Percentiles rank a stretch among this genome's conserved stretches.
phyloP scores from a whole-genome alignment of 2,113 vertebrate genomes.

The Seriola aureovittata region DNA sequence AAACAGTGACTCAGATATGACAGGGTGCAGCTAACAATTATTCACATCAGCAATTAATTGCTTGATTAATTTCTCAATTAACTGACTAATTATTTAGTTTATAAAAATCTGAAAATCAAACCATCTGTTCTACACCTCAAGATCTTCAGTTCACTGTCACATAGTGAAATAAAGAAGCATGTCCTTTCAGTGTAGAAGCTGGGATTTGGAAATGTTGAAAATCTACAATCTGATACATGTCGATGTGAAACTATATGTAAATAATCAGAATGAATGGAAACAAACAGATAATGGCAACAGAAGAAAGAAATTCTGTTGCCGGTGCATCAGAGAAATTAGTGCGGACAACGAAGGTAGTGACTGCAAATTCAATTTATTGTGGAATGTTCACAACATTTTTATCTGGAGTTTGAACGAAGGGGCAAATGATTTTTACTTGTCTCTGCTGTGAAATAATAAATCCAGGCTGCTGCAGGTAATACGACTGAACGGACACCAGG shows the following conservation, averaged over 20 bases:
- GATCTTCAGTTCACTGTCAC: no score
- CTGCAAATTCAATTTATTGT: background rate
- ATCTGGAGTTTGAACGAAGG: background rate
- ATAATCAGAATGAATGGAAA: background rate
- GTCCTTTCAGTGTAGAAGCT: no score
- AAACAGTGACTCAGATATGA: no score
- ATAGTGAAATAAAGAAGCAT: no score
- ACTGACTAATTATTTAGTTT: no score
- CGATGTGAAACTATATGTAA: background rate
- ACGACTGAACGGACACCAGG: conserved; percentile 67
- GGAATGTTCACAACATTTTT: background rate
- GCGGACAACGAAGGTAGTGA: background rate
- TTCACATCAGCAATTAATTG: no score
- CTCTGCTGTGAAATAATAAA: background rate
- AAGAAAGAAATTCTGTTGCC: background rate
- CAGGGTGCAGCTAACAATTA: no score
- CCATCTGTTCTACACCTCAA: no score
- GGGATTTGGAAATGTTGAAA: no score
- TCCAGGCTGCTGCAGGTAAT: conserved; percentile 44
- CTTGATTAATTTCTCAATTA: no score
- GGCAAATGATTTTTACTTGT: background rate
- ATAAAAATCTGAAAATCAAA: no score
- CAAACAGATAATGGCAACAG: background rate
- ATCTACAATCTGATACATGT: background rate
- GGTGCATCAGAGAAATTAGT: no score